Base-by-base conservation (phyloP, 2,888 invertebrate species). In the Calephelis perditalis region DNA sequence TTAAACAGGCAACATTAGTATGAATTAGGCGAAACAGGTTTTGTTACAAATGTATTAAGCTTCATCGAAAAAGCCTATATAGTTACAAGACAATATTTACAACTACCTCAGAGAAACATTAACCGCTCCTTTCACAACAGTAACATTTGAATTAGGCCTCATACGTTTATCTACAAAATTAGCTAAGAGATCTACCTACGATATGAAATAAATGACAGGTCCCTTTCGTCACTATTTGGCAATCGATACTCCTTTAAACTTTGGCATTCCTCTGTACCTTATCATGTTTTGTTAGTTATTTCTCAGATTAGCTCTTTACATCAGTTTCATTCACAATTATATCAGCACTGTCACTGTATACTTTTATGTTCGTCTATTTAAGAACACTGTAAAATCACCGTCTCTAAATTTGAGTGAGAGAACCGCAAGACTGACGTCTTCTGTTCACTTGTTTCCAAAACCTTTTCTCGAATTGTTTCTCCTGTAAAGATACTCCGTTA, bases 401-500 rank as follows among this genome's bases (percentile, higher is more conserved):
- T 63, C 68, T 62, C 55, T 80, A 88, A 70, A 86, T 87, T 78
- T 90, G 88, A 75, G 85, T 88, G 71, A 86, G 76, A 65, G 88
- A 83, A 70, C 89, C 89, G 65, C 83, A 81, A 64, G 93, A 92
- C 75, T 94, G 93, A 69, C 94, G 91, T 81, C 95, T 92, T 89
- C 93, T 94, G 70, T 93, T 94, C 73, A 95, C 92, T 81, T 95
- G 95, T 85, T 95, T 95, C 95, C 95, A 95, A 79, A 95, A 94
- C 74, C 95, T 91, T 79, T 94, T 93, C 79, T 95, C 95, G 79
- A 95, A 85, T 76, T 94, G 94, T 82, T 94, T 95, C 76, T 95
- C 95, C 95, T 95, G 86, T 60, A 91, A 91, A 74, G 78, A 82
- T 68, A 73, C 68, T 64, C 35, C 45, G 55, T 65, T 64, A 59